phyloP scores from a whole-genome alignment of 2,797 vertebrate genomes.

The Acipenser ruthenus region DNA sequence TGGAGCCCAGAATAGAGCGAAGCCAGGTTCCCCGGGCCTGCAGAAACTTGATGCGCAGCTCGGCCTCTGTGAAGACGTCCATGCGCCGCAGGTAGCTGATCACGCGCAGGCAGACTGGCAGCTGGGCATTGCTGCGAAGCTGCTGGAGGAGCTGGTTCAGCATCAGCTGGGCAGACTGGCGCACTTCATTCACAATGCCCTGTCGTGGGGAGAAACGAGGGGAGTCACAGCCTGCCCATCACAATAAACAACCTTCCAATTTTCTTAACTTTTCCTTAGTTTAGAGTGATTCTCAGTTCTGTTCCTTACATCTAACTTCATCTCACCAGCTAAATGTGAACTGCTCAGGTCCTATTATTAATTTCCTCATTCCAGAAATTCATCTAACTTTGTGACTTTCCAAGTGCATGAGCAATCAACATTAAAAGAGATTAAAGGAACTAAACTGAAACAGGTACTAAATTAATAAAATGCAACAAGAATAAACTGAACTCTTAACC shows the following conservation, averaged over 20 bases:
- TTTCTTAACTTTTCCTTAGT: too few relatives aligned
- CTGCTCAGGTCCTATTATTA: too few relatives aligned
- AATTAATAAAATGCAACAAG: not conserved
- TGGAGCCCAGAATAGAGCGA: conserved; percentile 63
- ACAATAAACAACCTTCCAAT: not conserved
- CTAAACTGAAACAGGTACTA: not conserved
- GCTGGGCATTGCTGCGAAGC: conserved; percentile 79
- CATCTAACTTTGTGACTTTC: too few relatives aligned
- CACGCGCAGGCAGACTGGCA: conserved; percentile 82
- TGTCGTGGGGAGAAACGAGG: conserved; percentile 30
- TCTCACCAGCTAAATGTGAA: too few relatives aligned
- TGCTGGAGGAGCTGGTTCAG: conserved; percentile 89
- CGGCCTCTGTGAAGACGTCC: conserved; percentile 90
- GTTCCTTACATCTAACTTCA: too few relatives aligned
- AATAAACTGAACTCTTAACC: too few relatives aligned
- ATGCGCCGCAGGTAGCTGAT: conserved; percentile 90
- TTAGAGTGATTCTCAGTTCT: too few relatives aligned
- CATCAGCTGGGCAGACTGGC: conserved; percentile 88
- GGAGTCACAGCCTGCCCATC: not conserved
- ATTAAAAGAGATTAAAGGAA: too few relatives aligned
- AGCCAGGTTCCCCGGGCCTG: conserved; percentile 87
- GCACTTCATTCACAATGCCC: conserved; percentile 85
- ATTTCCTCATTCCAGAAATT: too few relatives aligned
- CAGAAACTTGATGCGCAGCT: conserved; percentile 88
- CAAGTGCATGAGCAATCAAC: too few relatives aligned